phyloP scores from a whole-genome alignment of 2,113 vertebrate genomes.

The Menura novaehollandiae region DNA sequence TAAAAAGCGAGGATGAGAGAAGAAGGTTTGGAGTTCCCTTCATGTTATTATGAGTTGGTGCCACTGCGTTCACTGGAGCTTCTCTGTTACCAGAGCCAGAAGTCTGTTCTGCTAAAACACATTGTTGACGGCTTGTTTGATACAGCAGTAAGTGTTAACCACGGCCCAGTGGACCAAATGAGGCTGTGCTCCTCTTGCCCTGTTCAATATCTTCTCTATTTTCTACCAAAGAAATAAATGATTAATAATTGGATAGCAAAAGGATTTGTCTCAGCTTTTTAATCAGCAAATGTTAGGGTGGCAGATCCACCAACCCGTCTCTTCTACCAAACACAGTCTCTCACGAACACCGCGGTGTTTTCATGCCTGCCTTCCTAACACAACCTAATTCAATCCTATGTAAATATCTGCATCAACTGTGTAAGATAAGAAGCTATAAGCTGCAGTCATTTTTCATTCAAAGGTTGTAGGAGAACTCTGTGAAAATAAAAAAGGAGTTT shows the following conservation, averaged over 20 bases:
- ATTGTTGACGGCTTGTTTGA: neutral
- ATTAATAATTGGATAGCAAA: neutral
- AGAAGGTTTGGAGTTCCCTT: neutral
- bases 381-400: neutral
- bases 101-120: neutral
- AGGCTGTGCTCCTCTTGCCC: neutral
- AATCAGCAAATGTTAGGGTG: neutral
- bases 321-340: neutral
- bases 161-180: neutral
- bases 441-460: neutral
- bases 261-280: neutral
- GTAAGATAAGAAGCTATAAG: neutral
- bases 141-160: neutral
- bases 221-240: neutral
- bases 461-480: neutral
- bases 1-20: neutral
- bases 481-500: neutral
- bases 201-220: neutral
- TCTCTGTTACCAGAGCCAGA: neutral
- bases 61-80: neutral
- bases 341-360: neutral
- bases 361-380: neutral
- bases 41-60: neutral
- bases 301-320: neutral
- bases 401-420: neutral